A percentile compares a stretch with the other conserved stretches of the same genome.
phyloP scores from a whole-genome alignment of 2,888 invertebrate species.

The Rhodophaea formosa region DNA sequence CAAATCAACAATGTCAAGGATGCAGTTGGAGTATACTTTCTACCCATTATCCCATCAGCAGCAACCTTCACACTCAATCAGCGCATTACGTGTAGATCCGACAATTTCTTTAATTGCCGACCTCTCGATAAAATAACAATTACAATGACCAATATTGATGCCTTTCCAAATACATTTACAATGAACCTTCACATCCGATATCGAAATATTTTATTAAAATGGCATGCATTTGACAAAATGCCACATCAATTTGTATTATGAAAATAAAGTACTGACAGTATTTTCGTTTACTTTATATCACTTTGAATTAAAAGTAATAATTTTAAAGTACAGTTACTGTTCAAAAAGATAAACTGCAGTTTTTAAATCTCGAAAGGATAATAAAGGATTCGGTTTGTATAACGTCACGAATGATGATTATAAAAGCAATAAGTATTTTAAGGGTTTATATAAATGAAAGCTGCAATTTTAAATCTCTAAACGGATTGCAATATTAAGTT shows the following conservation, averaged over 20 bases:
- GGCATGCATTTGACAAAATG: not conserved
- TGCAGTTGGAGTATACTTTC: not conserved
- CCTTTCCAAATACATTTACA: not conserved
- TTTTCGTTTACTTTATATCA: too few relatives aligned
- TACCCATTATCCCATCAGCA: not conserved
- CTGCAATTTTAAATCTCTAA: too few relatives aligned
- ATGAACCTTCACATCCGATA: not conserved
- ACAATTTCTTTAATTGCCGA: constrained; percentile 3
- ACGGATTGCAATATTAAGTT: too few relatives aligned
- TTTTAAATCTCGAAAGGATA: not conserved
- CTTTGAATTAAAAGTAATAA: too few relatives aligned
- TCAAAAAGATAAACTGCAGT: not conserved
- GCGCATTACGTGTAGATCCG: constrained; percentile 1
- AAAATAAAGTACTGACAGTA: too few relatives aligned
- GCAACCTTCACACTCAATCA: constrained; percentile 5
- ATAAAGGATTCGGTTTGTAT: too few relatives aligned
- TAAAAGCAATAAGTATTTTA: too few relatives aligned
- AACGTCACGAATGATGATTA: too few relatives aligned
- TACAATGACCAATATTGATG: not conserved
- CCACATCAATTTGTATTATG: too few relatives aligned
- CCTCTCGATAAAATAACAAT: not conserved
- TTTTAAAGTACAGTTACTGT: too few relatives aligned
- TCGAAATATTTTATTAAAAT: not conserved
- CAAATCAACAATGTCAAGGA: not conserved
- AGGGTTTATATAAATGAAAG: too few relatives aligned